Conservation (phyloP, 1,140 invertebrate genomes). For the Drosophila lacteicornis region DNA sequence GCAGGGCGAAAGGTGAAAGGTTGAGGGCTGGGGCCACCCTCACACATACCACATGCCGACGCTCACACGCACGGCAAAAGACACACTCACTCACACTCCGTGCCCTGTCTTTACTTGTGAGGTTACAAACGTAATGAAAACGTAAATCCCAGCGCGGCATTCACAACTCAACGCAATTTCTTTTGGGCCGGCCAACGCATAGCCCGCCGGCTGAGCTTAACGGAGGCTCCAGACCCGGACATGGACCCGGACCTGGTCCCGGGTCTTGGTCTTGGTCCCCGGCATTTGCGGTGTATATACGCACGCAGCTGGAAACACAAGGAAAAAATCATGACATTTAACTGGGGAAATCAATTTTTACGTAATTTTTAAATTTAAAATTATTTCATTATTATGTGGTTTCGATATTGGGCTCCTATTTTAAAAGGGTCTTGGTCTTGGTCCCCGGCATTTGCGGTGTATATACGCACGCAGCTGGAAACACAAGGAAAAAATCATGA, state of each 20-base stretch:
- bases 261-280: conserved; percentile 23
- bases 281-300: conserved; percentile 37
- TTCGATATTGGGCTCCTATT: neutral
- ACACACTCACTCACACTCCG: conserved; percentile 28
- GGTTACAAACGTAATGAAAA: conserved; percentile 79
- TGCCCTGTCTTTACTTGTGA: conserved; percentile 43
- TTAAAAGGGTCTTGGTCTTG: conserved; percentile 3
- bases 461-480: conserved; percentile 17
- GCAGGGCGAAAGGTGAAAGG: conserved; percentile 44
- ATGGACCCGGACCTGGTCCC: neutral
- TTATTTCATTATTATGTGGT: neutral
- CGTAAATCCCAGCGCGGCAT: conserved; percentile 79
- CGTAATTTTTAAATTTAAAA: neutral
- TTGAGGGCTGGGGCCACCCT: conserved; percentile 10
- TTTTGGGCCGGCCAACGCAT: conserved; percentile 44
- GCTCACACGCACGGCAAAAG: conserved; percentile 17
- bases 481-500: conserved; percentile 7
- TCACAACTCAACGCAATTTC: conserved; percentile 81
- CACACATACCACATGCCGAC: conserved; percentile 20
- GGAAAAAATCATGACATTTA: neutral
- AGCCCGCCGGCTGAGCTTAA: conserved; percentile 60
- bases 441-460: conserved; percentile 38
- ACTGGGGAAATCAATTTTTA: too few relatives aligned
- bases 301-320: conserved; percentile 14
- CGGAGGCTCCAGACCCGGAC: conserved; percentile 24